Evolutionary conservation across 2,113 vertebrate species (phyloP), one percentile per base, ranked within the genome.

Genomic region (Notiomystis cincta): DNA sequence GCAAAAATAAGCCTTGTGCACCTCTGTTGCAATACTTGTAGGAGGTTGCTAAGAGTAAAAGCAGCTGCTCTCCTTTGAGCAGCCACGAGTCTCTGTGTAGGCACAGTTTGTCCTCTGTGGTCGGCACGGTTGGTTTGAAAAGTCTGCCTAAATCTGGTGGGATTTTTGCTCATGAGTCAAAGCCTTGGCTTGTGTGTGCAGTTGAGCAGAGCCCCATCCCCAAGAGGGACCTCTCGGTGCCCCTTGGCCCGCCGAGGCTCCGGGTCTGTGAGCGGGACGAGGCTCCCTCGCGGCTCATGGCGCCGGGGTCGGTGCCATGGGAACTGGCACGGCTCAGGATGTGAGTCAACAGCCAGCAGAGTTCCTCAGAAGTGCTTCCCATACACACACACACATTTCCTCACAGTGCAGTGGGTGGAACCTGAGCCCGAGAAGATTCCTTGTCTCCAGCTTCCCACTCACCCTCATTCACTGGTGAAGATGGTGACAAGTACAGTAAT

Each of bases 401-500:
- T 93, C 8, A 0, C 56, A 2, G 28, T 17, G 61, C 64, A 5
- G 92, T 88, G 90, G 84, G 84, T 0, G 86, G 30, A 89, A 60
- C 87, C 69, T 25, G 42, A 90, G 90, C 89, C 92, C 3, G 0
- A 69, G 87, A 83, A 88, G 79, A 50, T 84, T 81, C 78, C 84
- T 89, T 33, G 53, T 84, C 17, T 10, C 67, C 3, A 6, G 50
- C 93, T 96, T 94, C 96, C 93, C 86, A 92, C 95, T 91, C 92
- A 31, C 5, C 72, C 82, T 80, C 62, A 7, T 73, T 89, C 87
- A 40, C 92, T 56, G 93, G 72, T 53, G 86, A 73, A 90, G 71
- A 15, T 70, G 88, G 82, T 90, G 94, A 91, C 95, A 95, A 92
- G 92, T 57, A 48, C 92, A 89, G 86, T 92, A 72, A 95, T 88